phyloP scores from a whole-genome alignment of 2,113 vertebrate species.

The Spea bombifrons region DNA sequence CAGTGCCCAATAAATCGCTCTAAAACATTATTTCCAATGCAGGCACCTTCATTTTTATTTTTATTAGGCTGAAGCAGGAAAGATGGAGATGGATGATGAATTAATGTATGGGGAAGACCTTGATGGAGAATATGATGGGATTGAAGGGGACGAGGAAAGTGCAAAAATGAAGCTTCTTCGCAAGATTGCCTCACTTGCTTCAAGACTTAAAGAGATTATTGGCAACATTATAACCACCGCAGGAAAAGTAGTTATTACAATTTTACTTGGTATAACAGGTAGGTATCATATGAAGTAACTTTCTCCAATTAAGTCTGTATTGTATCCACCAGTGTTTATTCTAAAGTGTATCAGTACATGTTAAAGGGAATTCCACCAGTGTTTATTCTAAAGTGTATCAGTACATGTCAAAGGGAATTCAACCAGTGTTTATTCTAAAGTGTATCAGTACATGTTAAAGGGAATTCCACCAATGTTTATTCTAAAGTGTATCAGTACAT shows the following conservation, averaged over 20 bases:
- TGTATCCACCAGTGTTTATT: too few relatives aligned
- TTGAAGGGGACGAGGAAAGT: slow-evolving; percentile 81
- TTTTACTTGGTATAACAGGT: slow-evolving; percentile 90
- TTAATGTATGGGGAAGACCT: slow-evolving; percentile 85
- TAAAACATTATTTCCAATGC: too few relatives aligned
- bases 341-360: too few relatives aligned
- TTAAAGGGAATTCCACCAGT: too few relatives aligned
- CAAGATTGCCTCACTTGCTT: slow-evolving; percentile 77
- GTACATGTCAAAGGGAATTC: too few relatives aligned
- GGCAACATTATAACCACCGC: slow-evolving; percentile 94
- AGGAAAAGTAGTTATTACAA: slow-evolving; percentile 92
- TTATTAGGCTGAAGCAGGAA: slow-evolving; percentile 75
- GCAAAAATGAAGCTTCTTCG: slow-evolving; percentile 83
- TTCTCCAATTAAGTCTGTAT: not conserved
- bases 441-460: too few relatives aligned
- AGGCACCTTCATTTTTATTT: not conserved
- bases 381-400: too few relatives aligned
- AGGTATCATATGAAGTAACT: slow-evolving; percentile 49
- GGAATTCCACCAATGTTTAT: too few relatives aligned
- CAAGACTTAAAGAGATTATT: slow-evolving; percentile 88
- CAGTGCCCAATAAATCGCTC: too few relatives aligned
- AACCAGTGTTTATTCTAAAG: too few relatives aligned
- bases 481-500: too few relatives aligned
- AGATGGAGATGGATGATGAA: slow-evolving; percentile 80
- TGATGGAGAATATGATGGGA: slow-evolving; percentile 76